These are phyloP conservation scores for Ibycter americanus DNA, from an alignment of 2,797 vertebrate species.

Conservation along the genomic window DNA sequence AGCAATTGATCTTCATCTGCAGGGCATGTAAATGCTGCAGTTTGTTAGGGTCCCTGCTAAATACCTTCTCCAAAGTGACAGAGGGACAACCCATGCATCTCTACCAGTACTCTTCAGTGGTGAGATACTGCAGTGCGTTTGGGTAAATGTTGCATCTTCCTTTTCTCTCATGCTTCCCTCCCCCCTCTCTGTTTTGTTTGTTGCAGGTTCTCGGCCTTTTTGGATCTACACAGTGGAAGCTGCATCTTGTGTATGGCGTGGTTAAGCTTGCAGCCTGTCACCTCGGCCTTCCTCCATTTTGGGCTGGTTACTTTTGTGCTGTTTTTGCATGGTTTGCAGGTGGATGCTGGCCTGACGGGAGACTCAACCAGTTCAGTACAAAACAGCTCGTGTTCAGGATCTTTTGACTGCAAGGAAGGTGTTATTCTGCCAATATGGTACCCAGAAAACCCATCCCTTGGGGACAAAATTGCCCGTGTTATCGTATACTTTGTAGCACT, in stretches of 20 bases:
- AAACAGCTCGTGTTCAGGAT: slow-evolving; percentile 89
- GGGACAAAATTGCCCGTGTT: slow-evolving; percentile 98
- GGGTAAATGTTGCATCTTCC: slow-evolving; percentile 45
- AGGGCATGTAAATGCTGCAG: background rate
- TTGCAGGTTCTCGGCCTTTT: slow-evolving; percentile 82
- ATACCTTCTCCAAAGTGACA: slow-evolving; percentile 62
- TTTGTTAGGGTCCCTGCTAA: slow-evolving; percentile 31
- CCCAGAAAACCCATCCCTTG: slow-evolving; percentile 96
- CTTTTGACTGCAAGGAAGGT: slow-evolving; percentile 88
- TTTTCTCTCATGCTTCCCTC: slow-evolving; percentile 70
- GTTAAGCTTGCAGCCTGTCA: slow-evolving; percentile 89
- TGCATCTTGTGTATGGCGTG: slow-evolving; percentile 95
- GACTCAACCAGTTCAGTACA: slow-evolving; percentile 79
- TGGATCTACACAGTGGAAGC: slow-evolving; percentile 80
- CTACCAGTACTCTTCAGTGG: slow-evolving; percentile 29
- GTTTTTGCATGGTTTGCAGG: slow-evolving; percentile 82
- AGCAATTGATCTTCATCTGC: background rate
- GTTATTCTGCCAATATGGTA: slow-evolving; percentile 99
- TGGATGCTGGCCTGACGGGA: slow-evolving; percentile 85
- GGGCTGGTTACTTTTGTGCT: slow-evolving; percentile 86
- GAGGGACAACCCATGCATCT: slow-evolving; percentile 51
- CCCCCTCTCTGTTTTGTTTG: slow-evolving; percentile 72
- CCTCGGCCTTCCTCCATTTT: slow-evolving; percentile 92
- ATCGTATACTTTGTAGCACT: slow-evolving; percentile 98
- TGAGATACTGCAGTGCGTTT: slow-evolving; percentile 35